These are phyloP conservation scores for Prionailurus bengalensis DNA, from an alignment of 2,113 vertebrate species.

Conservation along the genomic window DNA sequence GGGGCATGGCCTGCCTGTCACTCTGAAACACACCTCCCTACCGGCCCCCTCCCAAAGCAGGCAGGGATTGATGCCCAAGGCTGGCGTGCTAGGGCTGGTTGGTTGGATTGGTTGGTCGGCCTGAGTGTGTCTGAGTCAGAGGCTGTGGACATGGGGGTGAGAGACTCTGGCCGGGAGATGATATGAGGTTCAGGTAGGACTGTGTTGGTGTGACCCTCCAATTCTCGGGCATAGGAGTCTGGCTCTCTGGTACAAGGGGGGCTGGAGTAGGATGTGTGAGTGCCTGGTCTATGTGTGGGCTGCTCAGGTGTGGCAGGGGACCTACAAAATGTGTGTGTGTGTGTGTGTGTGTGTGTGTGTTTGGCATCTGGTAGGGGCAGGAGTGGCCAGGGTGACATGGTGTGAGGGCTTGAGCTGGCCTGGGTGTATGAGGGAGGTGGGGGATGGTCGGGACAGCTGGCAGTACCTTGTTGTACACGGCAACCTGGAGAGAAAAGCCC, in stretches of 20 bases:
- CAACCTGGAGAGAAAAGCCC: conserved; percentile 96
- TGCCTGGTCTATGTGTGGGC: neutral
- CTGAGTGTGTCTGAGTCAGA: neutral
- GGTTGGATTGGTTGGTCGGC: rapidly evolving
- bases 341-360: no score
- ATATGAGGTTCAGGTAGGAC: neutral
- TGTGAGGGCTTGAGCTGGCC: neutral
- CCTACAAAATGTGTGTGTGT: neutral
- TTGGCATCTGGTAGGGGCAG: neutral
- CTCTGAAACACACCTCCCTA: neutral
- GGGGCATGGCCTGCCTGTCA: neutral
- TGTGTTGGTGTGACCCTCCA: neutral
- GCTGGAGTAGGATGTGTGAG: neutral
- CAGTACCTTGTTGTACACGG: conserved; percentile 95
- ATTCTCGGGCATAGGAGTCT: neutral
- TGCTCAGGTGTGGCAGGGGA: neutral
- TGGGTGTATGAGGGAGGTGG: neutral
- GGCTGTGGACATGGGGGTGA: rapidly evolving
- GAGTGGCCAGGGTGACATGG: neutral
- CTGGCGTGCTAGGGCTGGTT: rapidly evolving
- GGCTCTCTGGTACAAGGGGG: neutral
- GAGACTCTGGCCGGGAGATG: rapidly evolving
- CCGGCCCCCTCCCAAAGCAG: neutral
- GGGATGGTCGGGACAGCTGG: neutral
- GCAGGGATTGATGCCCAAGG: neutral